These are phyloP conservation scores for Cassiopea andromeda DNA, from an alignment of 30 jellyfish, hydroid and myxozoan species.

Conservation along the genomic window DNA sequence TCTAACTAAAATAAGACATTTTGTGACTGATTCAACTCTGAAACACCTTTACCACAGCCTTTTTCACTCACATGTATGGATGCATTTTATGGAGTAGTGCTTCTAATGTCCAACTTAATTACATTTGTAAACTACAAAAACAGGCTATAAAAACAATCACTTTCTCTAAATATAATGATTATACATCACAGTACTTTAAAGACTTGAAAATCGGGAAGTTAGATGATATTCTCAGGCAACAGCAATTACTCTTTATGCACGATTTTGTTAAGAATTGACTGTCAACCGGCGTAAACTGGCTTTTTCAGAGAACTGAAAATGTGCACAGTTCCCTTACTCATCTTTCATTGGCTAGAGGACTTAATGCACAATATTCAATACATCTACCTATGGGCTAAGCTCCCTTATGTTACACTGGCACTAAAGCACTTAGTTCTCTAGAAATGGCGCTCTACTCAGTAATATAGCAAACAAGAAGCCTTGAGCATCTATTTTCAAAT, in stretches of 20 bases:
- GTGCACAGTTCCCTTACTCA: no score
- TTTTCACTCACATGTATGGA: slow-evolving; percentile 8
- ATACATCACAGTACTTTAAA: background rate
- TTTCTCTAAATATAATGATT: background rate
- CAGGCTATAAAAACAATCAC: slow-evolving; percentile 8
- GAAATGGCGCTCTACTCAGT: background rate
- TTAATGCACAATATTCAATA: background rate
- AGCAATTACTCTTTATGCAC: slow-evolving; percentile 19
- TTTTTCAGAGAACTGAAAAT: background rate
- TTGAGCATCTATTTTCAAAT: background rate
- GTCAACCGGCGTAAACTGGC: slow-evolving; percentile 10
- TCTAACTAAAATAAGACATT: slow-evolving; percentile 2
- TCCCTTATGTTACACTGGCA: background rate
- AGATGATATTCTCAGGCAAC: background rate
- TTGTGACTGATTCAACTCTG: background rate
- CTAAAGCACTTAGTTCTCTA: no score
- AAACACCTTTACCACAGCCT: slow-evolving; percentile 14
- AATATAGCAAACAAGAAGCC: slow-evolving; percentile 6
- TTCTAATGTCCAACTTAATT: background rate
- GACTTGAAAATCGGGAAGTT: background rate
- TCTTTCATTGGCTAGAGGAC: background rate
- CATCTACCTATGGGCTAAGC: slow-evolving; percentile 17
- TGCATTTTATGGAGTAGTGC: slow-evolving; percentile 2
- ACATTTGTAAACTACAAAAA: background rate
- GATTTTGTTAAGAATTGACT: slow-evolving; percentile 5